Percentiles rank a stretch among this genome's conserved stretches.
phyloP scores from a whole-genome alignment of 2,888 invertebrate species.

The Napeogenes inachia region DNA sequence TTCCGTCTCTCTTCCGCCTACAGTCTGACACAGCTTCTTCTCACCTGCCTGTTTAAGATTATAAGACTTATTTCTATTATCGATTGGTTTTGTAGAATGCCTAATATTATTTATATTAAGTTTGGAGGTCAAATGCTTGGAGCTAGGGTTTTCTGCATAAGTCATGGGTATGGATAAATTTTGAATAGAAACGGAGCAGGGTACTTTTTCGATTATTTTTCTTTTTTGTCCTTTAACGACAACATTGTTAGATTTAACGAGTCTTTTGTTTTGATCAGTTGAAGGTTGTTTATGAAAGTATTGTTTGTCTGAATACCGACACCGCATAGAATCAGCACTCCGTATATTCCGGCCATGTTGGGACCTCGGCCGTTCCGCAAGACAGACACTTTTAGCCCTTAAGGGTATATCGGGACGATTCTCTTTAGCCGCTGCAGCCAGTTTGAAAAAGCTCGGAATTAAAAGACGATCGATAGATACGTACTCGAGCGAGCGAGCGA shows the following conservation, averaged over 20 bases:
- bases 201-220: slow-evolving; percentile 57
- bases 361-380: slow-evolving; percentile 58
- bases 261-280: slow-evolving; percentile 37
- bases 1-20: slow-evolving; percentile 68
- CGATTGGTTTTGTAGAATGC: slow-evolving; percentile 38
- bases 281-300: slow-evolving; percentile 42
- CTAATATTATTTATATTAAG: slow-evolving; percentile 38
- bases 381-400: slow-evolving; percentile 62
- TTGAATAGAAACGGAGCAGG: slow-evolving; percentile 61
- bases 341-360: slow-evolving; percentile 54
- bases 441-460: slow-evolving; percentile 34
- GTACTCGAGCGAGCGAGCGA: slow-evolving; percentile 43
- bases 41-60: slow-evolving; percentile 70
- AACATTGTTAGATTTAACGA: slow-evolving; percentile 38
- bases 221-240: slow-evolving; percentile 57
- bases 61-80: slow-evolving; percentile 61
- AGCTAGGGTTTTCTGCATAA: slow-evolving; percentile 56
- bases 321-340: slow-evolving; percentile 55
- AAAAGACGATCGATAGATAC: slow-evolving; percentile 21
- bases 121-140: slow-evolving; percentile 59
- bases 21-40: slow-evolving; percentile 67
- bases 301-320: slow-evolving; percentile 47
- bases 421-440: slow-evolving; percentile 43
- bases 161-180: slow-evolving; percentile 67
- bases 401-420: slow-evolving; percentile 45